Base-by-base conservation (phyloP, 2,797 vertebrate species). In the Platalea minor region DNA sequence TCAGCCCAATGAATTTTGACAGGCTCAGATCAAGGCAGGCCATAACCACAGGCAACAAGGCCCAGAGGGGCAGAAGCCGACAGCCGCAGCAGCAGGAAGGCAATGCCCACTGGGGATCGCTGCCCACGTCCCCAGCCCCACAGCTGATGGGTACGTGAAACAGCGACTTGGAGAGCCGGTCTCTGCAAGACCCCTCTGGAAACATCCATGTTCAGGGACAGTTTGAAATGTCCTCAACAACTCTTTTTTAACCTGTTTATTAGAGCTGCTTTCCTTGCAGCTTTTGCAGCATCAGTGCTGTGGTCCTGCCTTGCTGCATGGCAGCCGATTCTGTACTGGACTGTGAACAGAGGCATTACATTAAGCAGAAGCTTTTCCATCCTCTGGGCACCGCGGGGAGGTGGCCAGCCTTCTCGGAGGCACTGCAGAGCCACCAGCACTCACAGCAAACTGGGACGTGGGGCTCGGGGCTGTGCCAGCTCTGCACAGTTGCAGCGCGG, bases 51-150 rank as follows among this genome's bases (percentile, higher is more conserved):
- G 74, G 61, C 39, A 17, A 4, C 2, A 18, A 28, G 1, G 10
- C 26, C 23, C 17, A 0, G 3, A 13, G 59, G 4, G 21, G 9
- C 7, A 25, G 76, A 25, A 54, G n/a, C 25, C 2, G 1, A 48
- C 35, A 28, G 63, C n/a, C 1, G 29, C 25, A 41, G 11, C n/a
- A 35, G 53, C 51, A 53, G 28, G 7, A 2, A 13, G 68, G 45
- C n/a, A 23, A 7, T 4, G 10, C 39, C 35, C 11, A 3, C 20
- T 6, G 0, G 33, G 13, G 33, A 33, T 2, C 6, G 1, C 31
- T 2, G 35, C 24, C 17, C 35, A 10, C 1, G 1, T 13, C 31
- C 57, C 48, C 2, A 0, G 16, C 3, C 33, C 53, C 2, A 10
- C 60, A 53, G 46, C 46, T 5, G 39, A 28, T 10, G 39, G 50